Base-by-base conservation (phyloP, 2,797 vertebrate species). In the Peromyscus eremicus region DNA sequence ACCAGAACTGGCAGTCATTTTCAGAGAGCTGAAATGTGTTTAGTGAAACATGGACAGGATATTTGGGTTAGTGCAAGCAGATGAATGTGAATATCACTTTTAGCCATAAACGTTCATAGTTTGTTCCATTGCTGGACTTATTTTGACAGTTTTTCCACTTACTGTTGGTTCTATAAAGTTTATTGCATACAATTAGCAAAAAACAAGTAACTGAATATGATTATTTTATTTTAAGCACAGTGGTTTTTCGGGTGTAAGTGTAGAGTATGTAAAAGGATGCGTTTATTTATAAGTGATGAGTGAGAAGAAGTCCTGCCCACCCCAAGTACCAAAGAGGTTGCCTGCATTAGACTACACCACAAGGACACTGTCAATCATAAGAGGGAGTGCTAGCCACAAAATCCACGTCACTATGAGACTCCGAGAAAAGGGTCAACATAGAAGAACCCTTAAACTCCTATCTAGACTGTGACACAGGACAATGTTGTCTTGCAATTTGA, bases 141-240 rank as follows among this genome's bases (percentile, higher is more conserved):
- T 89, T 95, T 94, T 79, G 64, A 92, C 75, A 46, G 52, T 91
- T 87, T 92, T 92, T 93, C 66, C 12, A 13, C 80, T 86, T 82
- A 40, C 57, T 49, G 55, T 95, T 91, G 82, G 23, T 29, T 96
- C 37, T 87, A 3, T 87, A 92, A 92, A 91, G 88, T 40, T 79
- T 91, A 84, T 17, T 92, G 75, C 92, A 40, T 89, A 9, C 82
- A 90, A 93, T 95, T 92, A 94, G 79, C 81, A 96, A 91, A 73
- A 92, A 92, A 66, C 0, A 0, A 89, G 32, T 60, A 90, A 94
- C 34, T 88, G 68, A 96, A 83, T 77, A 46, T 76, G 84, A 79
- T 62, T 94, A 17, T 94, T 94, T 94, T 88, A 81, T 94, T 94
- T 93, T 88, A 70, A 96, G 88, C 68, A 27, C 10, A 9, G 60